phyloP scores from a whole-genome alignment of 2,888 invertebrate species.

The Graphium colonna region DNA sequence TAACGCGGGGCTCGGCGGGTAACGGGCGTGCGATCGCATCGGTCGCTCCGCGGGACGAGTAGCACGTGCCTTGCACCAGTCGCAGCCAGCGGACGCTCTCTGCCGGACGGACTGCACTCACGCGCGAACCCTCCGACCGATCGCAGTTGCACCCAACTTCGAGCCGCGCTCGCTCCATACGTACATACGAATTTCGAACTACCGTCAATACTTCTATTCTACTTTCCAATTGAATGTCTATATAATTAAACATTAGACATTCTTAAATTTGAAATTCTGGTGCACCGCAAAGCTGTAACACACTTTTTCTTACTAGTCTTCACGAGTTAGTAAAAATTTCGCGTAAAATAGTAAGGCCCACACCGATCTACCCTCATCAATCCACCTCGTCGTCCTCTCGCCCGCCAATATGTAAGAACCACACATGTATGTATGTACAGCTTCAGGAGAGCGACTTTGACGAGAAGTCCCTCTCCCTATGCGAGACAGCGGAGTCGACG shows the following conservation, averaged over 20 bases:
- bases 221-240: too few relatives aligned
- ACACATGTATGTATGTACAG: constrained; percentile 52
- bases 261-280: neutral
- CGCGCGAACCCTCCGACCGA: constrained; percentile 11
- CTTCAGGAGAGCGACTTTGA: constrained; percentile 91
- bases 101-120: constrained; percentile 16
- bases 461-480: constrained; percentile 86
- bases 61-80: constrained; percentile 22
- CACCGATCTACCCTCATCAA: too few relatives aligned
- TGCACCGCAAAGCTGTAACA: too few relatives aligned
- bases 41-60: too few relatives aligned
- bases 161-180: neutral
- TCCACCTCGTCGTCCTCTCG: neutral
- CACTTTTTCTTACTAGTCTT: too few relatives aligned
- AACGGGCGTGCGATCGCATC: too few relatives aligned
- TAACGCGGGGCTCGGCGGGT: too few relatives aligned
- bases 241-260: too few relatives aligned
- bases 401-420: too few relatives aligned
- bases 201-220: too few relatives aligned
- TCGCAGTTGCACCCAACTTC: constrained; percentile 12
- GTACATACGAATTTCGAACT: neutral
- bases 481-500: constrained; percentile 88
- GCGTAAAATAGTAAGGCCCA: too few relatives aligned
- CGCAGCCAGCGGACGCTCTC: constrained; percentile 16
- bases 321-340: too few relatives aligned